Evolutionary conservation across 2,888 invertebrate species (phyloP).

Genomic region (Acanthoscelides obtectus): DNA sequence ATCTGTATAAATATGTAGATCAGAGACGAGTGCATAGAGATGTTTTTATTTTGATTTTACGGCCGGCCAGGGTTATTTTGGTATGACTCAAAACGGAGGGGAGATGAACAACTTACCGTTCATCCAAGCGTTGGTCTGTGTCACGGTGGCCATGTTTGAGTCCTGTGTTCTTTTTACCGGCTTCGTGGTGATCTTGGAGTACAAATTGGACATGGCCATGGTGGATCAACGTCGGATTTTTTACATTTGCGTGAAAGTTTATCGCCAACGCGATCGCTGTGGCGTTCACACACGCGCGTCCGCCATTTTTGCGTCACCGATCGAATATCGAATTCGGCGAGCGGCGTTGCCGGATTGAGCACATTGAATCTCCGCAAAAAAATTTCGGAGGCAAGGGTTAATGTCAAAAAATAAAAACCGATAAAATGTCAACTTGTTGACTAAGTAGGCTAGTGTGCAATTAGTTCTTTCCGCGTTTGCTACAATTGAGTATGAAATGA

Average conservation of each 20-base stretch:
- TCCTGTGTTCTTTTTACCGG: slow-evolving; percentile 64
- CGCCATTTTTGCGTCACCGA: slow-evolving; percentile 19
- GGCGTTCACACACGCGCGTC: slow-evolving; percentile 5
- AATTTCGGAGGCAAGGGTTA: too few relatives aligned
- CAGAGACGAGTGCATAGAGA: neutral
- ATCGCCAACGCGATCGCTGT: neutral
- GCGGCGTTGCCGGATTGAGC: neutral
- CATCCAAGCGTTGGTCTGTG: slow-evolving; percentile 82
- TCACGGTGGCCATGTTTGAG: slow-evolving; percentile 67
- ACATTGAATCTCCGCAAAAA: neutral
- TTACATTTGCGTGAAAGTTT: neutral
- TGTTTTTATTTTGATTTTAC: neutral
- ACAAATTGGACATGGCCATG: slow-evolving; percentile 72
- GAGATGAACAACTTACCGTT: slow-evolving; percentile 56
- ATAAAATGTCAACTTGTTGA: too few relatives aligned
- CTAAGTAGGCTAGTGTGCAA: too few relatives aligned
- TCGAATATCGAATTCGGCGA: neutral
- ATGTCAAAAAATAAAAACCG: too few relatives aligned
- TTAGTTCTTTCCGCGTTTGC: too few relatives aligned
- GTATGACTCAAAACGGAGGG: neutral
- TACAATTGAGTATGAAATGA: too few relatives aligned
- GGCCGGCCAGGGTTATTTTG: neutral
- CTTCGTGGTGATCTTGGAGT: slow-evolving; percentile 70
- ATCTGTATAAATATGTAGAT: neutral
- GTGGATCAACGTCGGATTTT: slow-evolving; percentile 2